These are phyloP conservation scores for Tachystola acroxantha DNA, from an alignment of 2,888 invertebrate genomes.

Conservation along the genomic window DNA sequence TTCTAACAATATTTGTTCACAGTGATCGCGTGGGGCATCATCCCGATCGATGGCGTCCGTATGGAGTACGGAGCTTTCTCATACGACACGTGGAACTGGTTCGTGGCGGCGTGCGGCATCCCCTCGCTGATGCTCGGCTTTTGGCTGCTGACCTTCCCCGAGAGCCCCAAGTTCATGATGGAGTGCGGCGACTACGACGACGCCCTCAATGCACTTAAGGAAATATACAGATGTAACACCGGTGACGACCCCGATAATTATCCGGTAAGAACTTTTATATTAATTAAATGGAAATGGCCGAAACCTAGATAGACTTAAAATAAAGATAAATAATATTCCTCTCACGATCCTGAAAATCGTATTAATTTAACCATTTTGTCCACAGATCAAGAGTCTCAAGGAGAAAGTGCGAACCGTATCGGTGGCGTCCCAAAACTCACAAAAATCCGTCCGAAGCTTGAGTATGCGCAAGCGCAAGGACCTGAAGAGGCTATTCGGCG, in stretches of 20 bases:
- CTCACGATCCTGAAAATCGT: too few relatives aligned
- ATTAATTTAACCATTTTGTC: too few relatives aligned
- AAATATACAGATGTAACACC: slow-evolving; percentile 85
- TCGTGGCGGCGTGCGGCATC: slow-evolving; percentile 85
- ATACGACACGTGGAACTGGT: slow-evolving; percentile 89
- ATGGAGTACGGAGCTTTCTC: slow-evolving; percentile 78
- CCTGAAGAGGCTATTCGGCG: slow-evolving; percentile 81
- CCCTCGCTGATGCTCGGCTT: slow-evolving; percentile 83
- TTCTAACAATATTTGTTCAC: too few relatives aligned
- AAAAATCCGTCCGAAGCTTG: slow-evolving; percentile 82
- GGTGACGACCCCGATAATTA: slow-evolving; percentile 83
- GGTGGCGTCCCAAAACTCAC: slow-evolving; percentile 80
- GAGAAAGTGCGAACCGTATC: slow-evolving; percentile 82
- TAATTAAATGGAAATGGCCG: too few relatives aligned
- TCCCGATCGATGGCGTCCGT: slow-evolving; percentile 81
- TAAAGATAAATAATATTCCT: too few relatives aligned
- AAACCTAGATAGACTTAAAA: too few relatives aligned
- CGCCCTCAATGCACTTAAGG: slow-evolving; percentile 82
- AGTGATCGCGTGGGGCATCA: slow-evolving; percentile 89
- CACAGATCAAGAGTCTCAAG: slow-evolving; percentile 83
- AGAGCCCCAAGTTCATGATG: slow-evolving; percentile 89
- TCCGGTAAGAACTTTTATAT: slow-evolving; percentile 83
- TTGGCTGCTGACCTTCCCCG: slow-evolving; percentile 87
- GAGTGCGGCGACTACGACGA: slow-evolving; percentile 88
- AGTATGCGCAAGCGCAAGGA: slow-evolving; percentile 86